Evolutionary conservation across 2,797 vertebrate species (phyloP).

Genomic region (Staurois parvus): DNA sequence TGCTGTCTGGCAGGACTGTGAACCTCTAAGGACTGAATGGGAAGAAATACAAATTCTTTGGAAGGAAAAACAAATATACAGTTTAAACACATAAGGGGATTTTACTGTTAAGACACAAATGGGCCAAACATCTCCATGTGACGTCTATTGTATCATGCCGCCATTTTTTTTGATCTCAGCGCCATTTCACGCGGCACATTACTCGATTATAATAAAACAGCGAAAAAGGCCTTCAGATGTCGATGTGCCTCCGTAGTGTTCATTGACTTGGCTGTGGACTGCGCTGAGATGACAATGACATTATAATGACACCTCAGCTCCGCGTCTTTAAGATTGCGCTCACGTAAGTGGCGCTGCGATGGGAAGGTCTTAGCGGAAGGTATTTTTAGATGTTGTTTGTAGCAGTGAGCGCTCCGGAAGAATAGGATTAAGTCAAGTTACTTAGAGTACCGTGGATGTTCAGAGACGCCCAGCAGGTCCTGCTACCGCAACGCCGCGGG

Average conservation of each 20-base stretch:
- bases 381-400: slow-evolving; percentile 59
- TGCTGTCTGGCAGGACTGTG: too few species aligned
- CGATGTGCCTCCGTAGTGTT: background rate
- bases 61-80: too few species aligned
- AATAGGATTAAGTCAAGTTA: slow-evolving; percentile 53
- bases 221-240: background rate
- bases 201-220: background rate
- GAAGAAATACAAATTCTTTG: too few species aligned
- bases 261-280: background rate
- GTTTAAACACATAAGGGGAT: too few species aligned
- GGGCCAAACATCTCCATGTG: too few species aligned
- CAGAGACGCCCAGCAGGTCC: slow-evolving; percentile 33
- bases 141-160: too few species aligned
- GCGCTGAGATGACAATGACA: slow-evolving; percentile 50
- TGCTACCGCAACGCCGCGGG: background rate
- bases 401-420: slow-evolving; percentile 49
- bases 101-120: too few species aligned
- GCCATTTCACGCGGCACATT: background rate
- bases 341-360: slow-evolving; percentile 28
- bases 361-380: slow-evolving; percentile 29
- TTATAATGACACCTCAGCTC: slow-evolving; percentile 52
- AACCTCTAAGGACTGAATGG: too few species aligned
- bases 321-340: slow-evolving; percentile 29
- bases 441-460: slow-evolving; percentile 15
- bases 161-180: background rate